Percentiles rank a stretch among this genome's conserved stretches.
phyloP scores from a whole-genome alignment of 2,797 vertebrate species.

The Rhinophrynus dorsalis region DNA sequence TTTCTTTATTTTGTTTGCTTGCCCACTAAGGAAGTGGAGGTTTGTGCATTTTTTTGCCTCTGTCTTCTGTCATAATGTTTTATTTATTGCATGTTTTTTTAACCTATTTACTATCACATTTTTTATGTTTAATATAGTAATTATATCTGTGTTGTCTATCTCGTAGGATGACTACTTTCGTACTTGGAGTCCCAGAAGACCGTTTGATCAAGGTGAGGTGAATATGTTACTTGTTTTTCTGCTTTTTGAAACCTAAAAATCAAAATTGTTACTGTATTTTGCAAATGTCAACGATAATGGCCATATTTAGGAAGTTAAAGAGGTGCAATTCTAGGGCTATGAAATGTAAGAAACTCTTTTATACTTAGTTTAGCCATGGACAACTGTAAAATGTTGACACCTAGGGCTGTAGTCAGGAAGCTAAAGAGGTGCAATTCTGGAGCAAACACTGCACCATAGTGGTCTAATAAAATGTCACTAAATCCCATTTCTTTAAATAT shows the following conservation, averaged over 20 bases:
- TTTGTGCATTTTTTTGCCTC: conserved; percentile 31
- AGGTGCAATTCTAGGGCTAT: too few species aligned
- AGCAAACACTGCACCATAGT: too few species aligned
- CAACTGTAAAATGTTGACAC: too few species aligned
- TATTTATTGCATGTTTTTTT: conserved; percentile 20
- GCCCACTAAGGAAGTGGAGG: conserved; percentile 43
- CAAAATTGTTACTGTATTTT: too few species aligned
- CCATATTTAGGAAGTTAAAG: too few species aligned
- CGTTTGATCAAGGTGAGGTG: conserved; percentile 89
- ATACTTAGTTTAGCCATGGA: too few species aligned
- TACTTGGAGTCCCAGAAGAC: conserved; percentile 88
- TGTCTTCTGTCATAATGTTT: background rate
- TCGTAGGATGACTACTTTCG: conserved; percentile 83
- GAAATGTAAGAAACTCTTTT: too few species aligned
- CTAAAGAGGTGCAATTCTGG: too few species aligned
- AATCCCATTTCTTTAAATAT: too few species aligned
- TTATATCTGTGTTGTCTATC: conserved; percentile 65
- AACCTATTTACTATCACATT: background rate
- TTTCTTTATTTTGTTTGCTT: conserved; percentile 41
- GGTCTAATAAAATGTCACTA: too few species aligned
- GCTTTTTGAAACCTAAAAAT: background rate
- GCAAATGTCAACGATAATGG: too few species aligned
- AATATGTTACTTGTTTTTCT: background rate
- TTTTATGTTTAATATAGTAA: background rate
- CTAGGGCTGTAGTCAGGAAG: too few species aligned